Conservation (phyloP, 2,797 vertebrate genomes). For the Babyrousa celebensis region DNA sequence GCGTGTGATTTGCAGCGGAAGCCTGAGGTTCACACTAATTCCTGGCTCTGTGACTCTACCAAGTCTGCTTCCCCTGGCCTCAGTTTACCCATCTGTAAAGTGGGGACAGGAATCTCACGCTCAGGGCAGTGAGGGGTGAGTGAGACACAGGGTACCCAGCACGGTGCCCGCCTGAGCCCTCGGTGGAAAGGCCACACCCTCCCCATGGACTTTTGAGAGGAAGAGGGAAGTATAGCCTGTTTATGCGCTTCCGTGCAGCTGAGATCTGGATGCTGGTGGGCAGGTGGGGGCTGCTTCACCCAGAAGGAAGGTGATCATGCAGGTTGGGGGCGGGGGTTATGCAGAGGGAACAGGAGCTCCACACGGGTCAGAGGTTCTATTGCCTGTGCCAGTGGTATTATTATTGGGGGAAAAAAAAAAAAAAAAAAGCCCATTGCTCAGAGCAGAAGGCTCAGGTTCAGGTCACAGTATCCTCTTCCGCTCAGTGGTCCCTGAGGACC, state of each 20-base stretch:
- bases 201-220: background rate
- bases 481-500: background rate
- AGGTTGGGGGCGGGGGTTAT: accelerated
- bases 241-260: accelerated
- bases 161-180: background rate
- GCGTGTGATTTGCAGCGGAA: background rate
- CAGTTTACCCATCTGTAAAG: background rate
- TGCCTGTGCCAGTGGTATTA: accelerated
- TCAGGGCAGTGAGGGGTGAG: background rate
- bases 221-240: no score
- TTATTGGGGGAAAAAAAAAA: background rate
- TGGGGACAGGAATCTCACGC: background rate
- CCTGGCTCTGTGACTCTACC: background rate
- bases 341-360: background rate
- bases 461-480: accelerated
- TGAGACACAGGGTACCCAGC: accelerated
- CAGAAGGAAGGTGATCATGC: accelerated
- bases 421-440: background rate
- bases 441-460: background rate
- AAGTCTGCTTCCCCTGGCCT: background rate
- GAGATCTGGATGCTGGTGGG: background rate
- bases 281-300: accelerated
- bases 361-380: background rate
- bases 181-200: accelerated
- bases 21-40: background rate